Conservation (phyloP, 2,888 invertebrate genomes). For the Phalera bucephala region DNA sequence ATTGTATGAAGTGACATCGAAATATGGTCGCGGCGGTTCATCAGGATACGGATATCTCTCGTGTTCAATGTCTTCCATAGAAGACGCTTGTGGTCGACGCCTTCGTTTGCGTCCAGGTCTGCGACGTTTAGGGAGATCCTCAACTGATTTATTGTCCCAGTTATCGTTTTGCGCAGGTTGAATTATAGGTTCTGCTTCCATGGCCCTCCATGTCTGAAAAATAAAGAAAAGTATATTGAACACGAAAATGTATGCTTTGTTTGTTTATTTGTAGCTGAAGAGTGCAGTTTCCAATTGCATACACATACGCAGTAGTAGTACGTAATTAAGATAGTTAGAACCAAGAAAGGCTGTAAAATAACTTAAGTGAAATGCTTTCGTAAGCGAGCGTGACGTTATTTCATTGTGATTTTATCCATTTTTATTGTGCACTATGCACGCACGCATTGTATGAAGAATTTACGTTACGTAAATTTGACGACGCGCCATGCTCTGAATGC, state of each 20-base stretch:
- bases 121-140: constrained; percentile 65
- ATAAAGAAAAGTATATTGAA: constrained; percentile 19
- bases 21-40: constrained; percentile 37
- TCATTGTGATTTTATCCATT: constrained; percentile 21
- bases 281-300: too few relatives aligned
- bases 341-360: constrained; percentile 15
- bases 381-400: constrained; percentile 29
- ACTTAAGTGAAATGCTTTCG: constrained; percentile 21
- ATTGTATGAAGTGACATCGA: constrained; percentile 40
- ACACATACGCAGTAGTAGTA: too few relatives aligned
- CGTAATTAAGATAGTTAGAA: neutral
- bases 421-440: constrained; percentile 34
- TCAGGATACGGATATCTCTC: constrained; percentile 45
- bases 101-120: constrained; percentile 83
- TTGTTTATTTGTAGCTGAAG: too few relatives aligned
- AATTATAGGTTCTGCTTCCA: constrained; percentile 55
- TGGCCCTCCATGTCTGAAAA: constrained; percentile 79
- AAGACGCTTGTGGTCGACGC: constrained; percentile 75
- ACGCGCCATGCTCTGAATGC: constrained; percentile 52
- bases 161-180: constrained; percentile 41
- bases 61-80: constrained; percentile 42
- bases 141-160: constrained; percentile 58
- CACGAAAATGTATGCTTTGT: too few relatives aligned
- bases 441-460: constrained; percentile 33
- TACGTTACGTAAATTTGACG: constrained; percentile 43